These are phyloP conservation scores for Tetraodon nigroviridis DNA, from an alignment of 2,113 vertebrate species.

Conservation along the genomic window DNA sequence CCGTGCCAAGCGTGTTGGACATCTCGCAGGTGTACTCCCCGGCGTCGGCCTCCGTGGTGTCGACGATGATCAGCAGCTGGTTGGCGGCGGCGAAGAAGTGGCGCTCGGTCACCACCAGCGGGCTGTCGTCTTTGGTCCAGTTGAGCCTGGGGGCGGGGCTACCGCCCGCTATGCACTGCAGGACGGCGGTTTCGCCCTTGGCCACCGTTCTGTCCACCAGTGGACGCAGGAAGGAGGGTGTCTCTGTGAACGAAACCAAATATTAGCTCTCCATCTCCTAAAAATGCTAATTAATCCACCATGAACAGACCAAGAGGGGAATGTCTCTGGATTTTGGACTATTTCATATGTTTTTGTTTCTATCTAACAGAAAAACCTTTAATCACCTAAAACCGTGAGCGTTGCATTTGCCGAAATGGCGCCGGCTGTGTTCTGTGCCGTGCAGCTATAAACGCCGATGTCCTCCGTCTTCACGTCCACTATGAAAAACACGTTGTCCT, in stretches of 20 bases:
- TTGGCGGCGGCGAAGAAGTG: slow-evolving; percentile 97
- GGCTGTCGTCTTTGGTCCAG: slow-evolving; percentile 96
- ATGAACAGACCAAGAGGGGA: too few species aligned
- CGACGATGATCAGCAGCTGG: slow-evolving; percentile 93
- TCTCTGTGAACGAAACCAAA: slow-evolving; percentile 74
- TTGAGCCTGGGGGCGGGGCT: slow-evolving; percentile 88
- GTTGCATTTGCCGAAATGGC: slow-evolving; percentile 91
- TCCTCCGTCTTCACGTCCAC: slow-evolving; percentile 92
- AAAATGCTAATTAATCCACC: background rate
- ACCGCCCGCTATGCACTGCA: slow-evolving; percentile 93
- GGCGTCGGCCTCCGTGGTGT: slow-evolving; percentile 83
- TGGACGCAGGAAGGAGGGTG: slow-evolving; percentile 87
- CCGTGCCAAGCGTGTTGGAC: slow-evolving; percentile 92
- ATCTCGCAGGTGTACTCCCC: slow-evolving; percentile 96
- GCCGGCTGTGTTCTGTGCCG: slow-evolving; percentile 92
- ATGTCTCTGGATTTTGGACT: too few species aligned
- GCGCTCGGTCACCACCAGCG: slow-evolving; percentile 84
- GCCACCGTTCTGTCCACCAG: slow-evolving; percentile 88
- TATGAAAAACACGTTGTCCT: slow-evolving; percentile 96
- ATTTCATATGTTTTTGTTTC: too few species aligned
- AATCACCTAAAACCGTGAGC: slow-evolving; percentile 88
- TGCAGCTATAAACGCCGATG: slow-evolving; percentile 92
- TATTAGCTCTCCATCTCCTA: background rate
- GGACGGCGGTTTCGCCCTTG: slow-evolving; percentile 89
- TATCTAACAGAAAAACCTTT: fast-evolving